These are phyloP conservation scores for Pyrgilauda ruficollis DNA, from an alignment of 2,113 vertebrate genomes.

Conservation along the genomic window DNA sequence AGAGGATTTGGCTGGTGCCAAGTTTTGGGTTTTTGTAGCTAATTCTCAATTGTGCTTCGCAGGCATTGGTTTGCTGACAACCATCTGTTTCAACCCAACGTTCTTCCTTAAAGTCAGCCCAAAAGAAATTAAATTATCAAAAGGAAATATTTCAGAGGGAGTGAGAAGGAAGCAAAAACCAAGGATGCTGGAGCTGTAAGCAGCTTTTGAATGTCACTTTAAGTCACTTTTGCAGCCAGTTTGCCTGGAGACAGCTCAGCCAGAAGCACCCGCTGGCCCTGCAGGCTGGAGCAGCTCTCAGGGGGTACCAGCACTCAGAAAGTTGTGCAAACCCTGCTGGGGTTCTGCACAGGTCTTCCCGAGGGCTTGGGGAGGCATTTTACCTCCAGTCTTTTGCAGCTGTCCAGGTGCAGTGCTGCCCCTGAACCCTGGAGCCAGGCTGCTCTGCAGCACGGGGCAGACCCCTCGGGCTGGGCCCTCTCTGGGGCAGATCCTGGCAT, in stretches of 20 bases:
- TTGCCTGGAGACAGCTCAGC: neutral
- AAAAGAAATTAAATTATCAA: conserved; percentile 72
- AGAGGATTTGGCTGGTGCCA: conserved; percentile 43
- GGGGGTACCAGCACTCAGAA: fast-evolving
- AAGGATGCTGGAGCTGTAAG: conserved; percentile 11
- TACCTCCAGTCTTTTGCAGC: fast-evolving
- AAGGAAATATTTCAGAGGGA: conserved; percentile 51
- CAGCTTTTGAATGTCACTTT: neutral
- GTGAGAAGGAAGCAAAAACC: neutral
- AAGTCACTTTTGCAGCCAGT: neutral
- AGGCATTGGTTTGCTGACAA: conserved; percentile 63
- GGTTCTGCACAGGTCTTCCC: fast-evolving
- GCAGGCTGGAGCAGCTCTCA: neutral
- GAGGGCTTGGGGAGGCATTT: fast-evolving
- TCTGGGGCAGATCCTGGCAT: fast-evolving
- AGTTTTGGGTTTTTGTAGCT: conserved; percentile 57
- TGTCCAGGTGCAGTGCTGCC: neutral
- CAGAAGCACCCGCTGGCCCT: neutral
- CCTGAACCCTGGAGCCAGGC: fast-evolving
- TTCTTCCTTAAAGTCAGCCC: conserved; percentile 48
- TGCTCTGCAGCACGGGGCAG: fast-evolving
- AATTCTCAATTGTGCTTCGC: conserved; percentile 72
- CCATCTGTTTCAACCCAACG: conserved; percentile 68
- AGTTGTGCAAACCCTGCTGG: fast-evolving
- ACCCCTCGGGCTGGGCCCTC: fast-evolving